Base-by-base conservation (phyloP, 2,113 vertebrate species). In the Physeter macrocephalus region DNA sequence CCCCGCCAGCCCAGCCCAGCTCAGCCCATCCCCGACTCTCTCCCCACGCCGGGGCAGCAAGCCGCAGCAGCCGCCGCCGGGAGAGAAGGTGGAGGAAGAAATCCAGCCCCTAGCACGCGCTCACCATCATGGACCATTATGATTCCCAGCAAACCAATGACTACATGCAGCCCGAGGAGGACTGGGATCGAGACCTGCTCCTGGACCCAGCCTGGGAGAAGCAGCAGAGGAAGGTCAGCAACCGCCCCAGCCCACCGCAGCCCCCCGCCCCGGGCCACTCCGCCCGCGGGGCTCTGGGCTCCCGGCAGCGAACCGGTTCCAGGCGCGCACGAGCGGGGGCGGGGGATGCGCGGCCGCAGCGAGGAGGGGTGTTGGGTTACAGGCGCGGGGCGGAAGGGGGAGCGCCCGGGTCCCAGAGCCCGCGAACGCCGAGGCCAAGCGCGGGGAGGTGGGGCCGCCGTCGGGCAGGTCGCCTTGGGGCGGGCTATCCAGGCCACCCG, bases 181-280 rank as follows among this genome's bases (percentile, higher is more conserved):
- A 99, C 98, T 99, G 99, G 99, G 99, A 99, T 93, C 98, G 99
- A 88, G 99, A 99, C 93, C 97, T 99, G 46, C 99, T 99, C 34
- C 96, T 99, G 98, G 99, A 99, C 97, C 99, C 99, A 29, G 99
- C 99, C 71, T 99, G 99, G 99, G 99, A 99, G 98, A 99, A 99
- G 98, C 99, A 99, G 98, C 99, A 99, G 98, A 98, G 99, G 93
- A 99, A 99, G 99, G 99, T 99, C 97, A 96, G 71, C 34, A 4
- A 1, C 41, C 17, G 3, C 34, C 61, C 29, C 20, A 15, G n/a
- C 21, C 57, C 67, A 0, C 46, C 17, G 41, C n/a, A 59, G 25
- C 80, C 8, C 67, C 17, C 64, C 0, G 12, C 11, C 80, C 27
- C 7, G 49, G 59, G 41, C 81, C 2, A 41, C 49, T 27, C 31